A percentile compares a stretch with the other conserved stretches of the same genome.
Evolutionary conservation across 2,113 vertebrate genomes (phyloP).

Genomic region (Pachypanchax playfairii): DNA sequence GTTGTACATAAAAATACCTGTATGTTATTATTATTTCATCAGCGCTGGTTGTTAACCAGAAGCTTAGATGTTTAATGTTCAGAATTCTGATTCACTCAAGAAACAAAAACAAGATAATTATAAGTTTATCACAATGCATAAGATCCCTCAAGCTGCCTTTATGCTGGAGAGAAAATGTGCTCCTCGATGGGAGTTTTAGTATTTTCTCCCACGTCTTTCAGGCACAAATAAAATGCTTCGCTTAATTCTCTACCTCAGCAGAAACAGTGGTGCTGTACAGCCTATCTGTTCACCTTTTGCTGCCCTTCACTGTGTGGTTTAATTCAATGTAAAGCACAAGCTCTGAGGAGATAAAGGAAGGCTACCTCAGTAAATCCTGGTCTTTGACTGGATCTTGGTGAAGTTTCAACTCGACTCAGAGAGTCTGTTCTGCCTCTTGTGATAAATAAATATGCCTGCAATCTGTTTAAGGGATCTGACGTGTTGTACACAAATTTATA

Average conservation of each 20-base stretch:
- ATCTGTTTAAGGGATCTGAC: slow-evolving; percentile 18
- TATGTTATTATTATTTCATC: no score
- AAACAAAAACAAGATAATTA: no score
- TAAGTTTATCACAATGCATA: no score
- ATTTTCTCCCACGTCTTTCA: slow-evolving; percentile 11
- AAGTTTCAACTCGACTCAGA: slow-evolving; percentile 15
- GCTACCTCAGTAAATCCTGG: background rate
- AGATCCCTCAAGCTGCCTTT: background rate
- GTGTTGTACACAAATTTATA: background rate
- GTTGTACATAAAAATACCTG: no score
- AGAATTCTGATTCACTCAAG: no score
- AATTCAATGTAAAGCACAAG: slow-evolving; percentile 17
- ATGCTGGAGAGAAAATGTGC: slow-evolving; percentile 30
- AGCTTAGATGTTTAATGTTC: no score
- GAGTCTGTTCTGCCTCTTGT: slow-evolving; percentile 7
- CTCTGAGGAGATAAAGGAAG: background rate
- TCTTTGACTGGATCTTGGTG: slow-evolving; percentile 23
- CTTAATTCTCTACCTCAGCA: slow-evolving; percentile 46
- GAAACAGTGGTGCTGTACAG: slow-evolving; percentile 3
- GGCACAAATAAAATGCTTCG: slow-evolving; percentile 27
- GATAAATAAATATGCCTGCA: slow-evolving; percentile 9
- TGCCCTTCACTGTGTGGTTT: slow-evolving; percentile 35
- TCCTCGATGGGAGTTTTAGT: slow-evolving; percentile 42
- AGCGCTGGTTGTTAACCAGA: no score
- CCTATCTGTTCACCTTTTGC: slow-evolving; percentile 26